Base-by-base conservation (phyloP, 2,113 vertebrate species). In the Psittacara wagleri region DNA sequence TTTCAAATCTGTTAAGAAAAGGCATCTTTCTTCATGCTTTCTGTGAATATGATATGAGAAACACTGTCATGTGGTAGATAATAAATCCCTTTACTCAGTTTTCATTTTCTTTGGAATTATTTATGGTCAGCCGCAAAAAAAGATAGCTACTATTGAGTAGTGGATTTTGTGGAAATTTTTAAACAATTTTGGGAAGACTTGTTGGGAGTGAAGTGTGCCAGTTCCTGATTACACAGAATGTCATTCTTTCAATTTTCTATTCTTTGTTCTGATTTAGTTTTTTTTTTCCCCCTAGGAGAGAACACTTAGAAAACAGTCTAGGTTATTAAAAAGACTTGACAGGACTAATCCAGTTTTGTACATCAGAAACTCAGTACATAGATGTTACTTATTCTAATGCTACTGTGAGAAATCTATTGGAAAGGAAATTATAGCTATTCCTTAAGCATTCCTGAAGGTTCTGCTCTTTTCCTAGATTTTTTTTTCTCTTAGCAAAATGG, bases 31-130 rank as follows among this genome's bases (percentile, higher is more conserved):
- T 43, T 62, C 63, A 63, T 57, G 18, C n/a, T 81, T 83, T 92
- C 64, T 62, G 61, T 95, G 59, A 76, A 69, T 82, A 73, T 29
- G 6, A 35, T 80, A 74, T 81, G 63, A 84, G 31, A 89, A 94
- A 54, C 11, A 44, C 13, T 83, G 48, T 64, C 29, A 33, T 51
- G 17, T 78, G 64, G 75, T 84, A 86, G 91, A 91, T 57, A 92
- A 88, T 88, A 80, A 83, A 92, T 77, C 10, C 16, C 28, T 63
- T 70, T 44, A 86, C n/a, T 12, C 12, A 83, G 13, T 74, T 81
- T 86, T 94, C 2, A 76, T 92, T 88, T 92, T 90, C 31, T 76
- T 92, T 90, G 79, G 79, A 61, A 79, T 49, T 79, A 55, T 75
- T 85, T 93, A 46, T 67, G 83, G 88, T 39, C 72, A 90, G 28